Percentiles rank a stretch among this genome's conserved stretches.
phyloP scores from a whole-genome alignment of 2,797 vertebrate genomes.

The Rhabdomys pumilio region DNA sequence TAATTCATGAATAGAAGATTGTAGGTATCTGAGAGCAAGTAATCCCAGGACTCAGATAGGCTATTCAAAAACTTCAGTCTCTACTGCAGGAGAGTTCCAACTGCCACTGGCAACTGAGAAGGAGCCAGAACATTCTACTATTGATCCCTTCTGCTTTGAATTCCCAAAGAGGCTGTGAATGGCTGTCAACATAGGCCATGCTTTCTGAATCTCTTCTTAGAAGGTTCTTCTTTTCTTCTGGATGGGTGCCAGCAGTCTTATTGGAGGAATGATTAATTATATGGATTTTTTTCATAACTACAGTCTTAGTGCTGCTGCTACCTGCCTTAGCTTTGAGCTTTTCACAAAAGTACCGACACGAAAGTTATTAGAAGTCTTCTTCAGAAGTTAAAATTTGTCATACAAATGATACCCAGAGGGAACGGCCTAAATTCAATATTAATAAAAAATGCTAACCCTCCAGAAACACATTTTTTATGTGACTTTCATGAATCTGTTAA shows the following conservation, averaged over 20 bases:
- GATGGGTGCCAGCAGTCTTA: slow-evolving; percentile 63
- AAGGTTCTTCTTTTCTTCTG: slow-evolving; percentile 65
- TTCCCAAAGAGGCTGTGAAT: slow-evolving; percentile 73
- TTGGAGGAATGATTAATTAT: slow-evolving; percentile 78
- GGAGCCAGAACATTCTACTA: background rate
- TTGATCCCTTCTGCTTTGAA: slow-evolving; percentile 10
- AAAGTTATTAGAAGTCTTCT: slow-evolving; percentile 70
- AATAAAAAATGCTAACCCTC: slow-evolving; percentile 75
- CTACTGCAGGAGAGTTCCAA: background rate
- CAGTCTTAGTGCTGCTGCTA: slow-evolving; percentile 59
- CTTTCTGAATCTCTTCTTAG: slow-evolving; percentile 69
- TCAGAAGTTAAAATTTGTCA: slow-evolving; percentile 66
- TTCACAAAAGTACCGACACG: slow-evolving; percentile 44
- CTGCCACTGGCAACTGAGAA: background rate
- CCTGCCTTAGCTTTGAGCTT: slow-evolving; percentile 72
- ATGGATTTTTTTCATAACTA: slow-evolving; percentile 56
- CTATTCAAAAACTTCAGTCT: slow-evolving; percentile 66
- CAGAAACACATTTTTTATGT: slow-evolving; percentile 60
- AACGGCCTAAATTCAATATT: slow-evolving; percentile 70
- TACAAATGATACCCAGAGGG: slow-evolving; percentile 65
- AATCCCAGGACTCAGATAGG: slow-evolving; percentile 19
- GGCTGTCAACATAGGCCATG: slow-evolving; percentile 33
- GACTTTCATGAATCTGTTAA: slow-evolving; percentile 68
- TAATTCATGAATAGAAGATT: slow-evolving; percentile 73
- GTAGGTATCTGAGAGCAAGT: slow-evolving; percentile 64